Conservation (phyloP, 2,113 vertebrate genomes). For the Sciurus niger region DNA sequence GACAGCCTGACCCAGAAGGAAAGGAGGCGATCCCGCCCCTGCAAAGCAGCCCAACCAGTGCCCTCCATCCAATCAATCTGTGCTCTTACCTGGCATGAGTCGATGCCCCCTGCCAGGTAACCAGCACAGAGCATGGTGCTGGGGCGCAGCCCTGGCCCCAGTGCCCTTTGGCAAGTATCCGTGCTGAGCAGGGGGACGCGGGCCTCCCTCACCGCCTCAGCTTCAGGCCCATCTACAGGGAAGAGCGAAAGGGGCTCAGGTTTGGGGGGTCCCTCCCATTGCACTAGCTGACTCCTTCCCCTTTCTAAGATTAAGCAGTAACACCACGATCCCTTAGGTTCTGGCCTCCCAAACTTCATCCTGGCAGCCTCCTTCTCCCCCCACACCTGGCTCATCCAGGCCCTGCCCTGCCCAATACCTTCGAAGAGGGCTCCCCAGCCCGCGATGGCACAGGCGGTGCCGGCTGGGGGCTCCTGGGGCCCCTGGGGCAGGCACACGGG, state of each 20-base stretch:
- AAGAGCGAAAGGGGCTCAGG: neutral
- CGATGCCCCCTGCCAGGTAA: conserved; percentile 94
- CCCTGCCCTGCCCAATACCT: conserved; percentile 86
- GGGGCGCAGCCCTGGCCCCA: conserved; percentile 94
- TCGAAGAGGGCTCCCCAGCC: conserved; percentile 98
- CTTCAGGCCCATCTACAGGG: conserved; percentile 92
- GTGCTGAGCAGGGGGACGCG: conserved; percentile 94
- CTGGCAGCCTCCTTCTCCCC: neutral
- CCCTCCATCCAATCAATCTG: rapidly evolving
- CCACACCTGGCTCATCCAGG: neutral
- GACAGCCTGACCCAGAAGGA: neutral
- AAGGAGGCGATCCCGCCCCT: neutral
- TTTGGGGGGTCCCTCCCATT: rapidly evolving
- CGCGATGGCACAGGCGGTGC: conserved; percentile 93
- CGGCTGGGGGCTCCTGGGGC: conserved; percentile 89
- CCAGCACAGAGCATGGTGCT: conserved; percentile 96
- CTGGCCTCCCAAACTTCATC: neutral
- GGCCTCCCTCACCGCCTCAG: conserved; percentile 95
- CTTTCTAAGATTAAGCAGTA: neutral
- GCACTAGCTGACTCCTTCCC: neutral
- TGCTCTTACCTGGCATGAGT: conserved; percentile 95
- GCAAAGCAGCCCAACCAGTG: rapidly evolving
- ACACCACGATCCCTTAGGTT: neutral
- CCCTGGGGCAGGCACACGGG: conserved; percentile 94
- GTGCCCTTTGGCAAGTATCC: conserved; percentile 91